Evolutionary conservation across 2,888 invertebrate species (phyloP), one percentile per base, ranked within the genome.

Genomic region (Brachyptera risi): DNA sequence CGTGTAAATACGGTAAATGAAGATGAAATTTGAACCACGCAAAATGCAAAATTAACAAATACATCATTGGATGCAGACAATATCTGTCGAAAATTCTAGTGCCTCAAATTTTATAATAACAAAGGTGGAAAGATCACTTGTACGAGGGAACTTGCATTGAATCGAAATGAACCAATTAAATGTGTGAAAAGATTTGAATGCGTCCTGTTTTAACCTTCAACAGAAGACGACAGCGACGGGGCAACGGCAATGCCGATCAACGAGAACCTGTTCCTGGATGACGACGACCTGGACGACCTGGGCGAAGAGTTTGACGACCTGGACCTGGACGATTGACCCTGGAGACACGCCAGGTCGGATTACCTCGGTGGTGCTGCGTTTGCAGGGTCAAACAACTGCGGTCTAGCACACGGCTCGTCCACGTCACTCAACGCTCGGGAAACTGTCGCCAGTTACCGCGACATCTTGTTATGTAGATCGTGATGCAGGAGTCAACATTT

Each of bases 241-340:
- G 80, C 78, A 35, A 77, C 81, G 61, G 86, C 86, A 5, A 87
- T 89, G 42, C 90, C 92, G 58, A 93, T 95, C 68, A 94, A 95
- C 75, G 94, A 94, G 74, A 91, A 93, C 77, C 83, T 95, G n/a
- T 95, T 95, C 80, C 82, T 89, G 23, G 93, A 76, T 49, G 90
- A 90, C 73, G 64, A 62, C 21, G 90, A 92, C 71, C 76, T 92
- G 59, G 91, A 85, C 66, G 86, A 83, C 63, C 73, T 89, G 67
- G 88, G 92, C 69, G 90, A 92, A 70, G 92, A 93, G 75, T 76
- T 94, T 63, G 85, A 90, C 71, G 88, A 90, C 26, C 63, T 74
- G 61, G 68, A 70, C 47, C 38, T 64, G 38, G 63, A 64, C 38
- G 59, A 64, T 44, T 64, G 61, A 64, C 61, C 38, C 49, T 54